Base-by-base conservation (phyloP, 2,113 vertebrate species). In the Cyprinodon tularosa region DNA sequence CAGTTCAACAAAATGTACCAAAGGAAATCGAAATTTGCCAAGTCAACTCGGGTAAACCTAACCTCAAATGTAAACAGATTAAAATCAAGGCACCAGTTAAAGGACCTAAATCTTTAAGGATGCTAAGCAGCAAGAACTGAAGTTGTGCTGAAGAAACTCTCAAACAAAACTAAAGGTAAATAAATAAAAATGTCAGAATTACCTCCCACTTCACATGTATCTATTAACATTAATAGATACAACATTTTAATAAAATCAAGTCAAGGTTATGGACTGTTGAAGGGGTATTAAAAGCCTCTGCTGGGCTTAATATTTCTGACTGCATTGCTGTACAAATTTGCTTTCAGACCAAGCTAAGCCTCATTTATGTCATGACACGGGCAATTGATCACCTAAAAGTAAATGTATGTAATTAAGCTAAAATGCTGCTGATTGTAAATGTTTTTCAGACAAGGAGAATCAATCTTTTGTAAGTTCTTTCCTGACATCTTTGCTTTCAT, bases 281-380 rank as follows among this genome's bases (percentile, higher is more conserved):
- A 50, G 15, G 7, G 14, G 15, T 57, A 6, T 57, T 15, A n/a
- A 57, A 29, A n/a, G 3, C 20, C 5, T n/a, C n/a, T 4, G 17
- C 50, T 8, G 20, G 17, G 50, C 15, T 53, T 13, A 20, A 20
- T 7, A 1, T 15, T 20, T 57, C 50, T 57, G 50, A 57, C 50
- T 57, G 50, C 50, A 15, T 6, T 15, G 13, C 20, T 2, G 17
- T 8, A 17, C 66, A 66, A 68, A 84, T 69, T 40, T 74, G 74
- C 64, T 75, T 74, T 66, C 78, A 66, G 76, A 84, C 83, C 77
- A 72, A 74, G 74, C 66, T 44, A 60, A 80, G 84, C 78, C 80
- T 88, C 76, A 77, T 88, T 84, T 77, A 62, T 80, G 74, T 75
- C 74, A 64, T 29, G 76, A 73, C 74, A 73, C 57, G 68, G 76